Base-by-base conservation (phyloP, 2,113 vertebrate genomes). In the Peucedramus taeniatus region DNA sequence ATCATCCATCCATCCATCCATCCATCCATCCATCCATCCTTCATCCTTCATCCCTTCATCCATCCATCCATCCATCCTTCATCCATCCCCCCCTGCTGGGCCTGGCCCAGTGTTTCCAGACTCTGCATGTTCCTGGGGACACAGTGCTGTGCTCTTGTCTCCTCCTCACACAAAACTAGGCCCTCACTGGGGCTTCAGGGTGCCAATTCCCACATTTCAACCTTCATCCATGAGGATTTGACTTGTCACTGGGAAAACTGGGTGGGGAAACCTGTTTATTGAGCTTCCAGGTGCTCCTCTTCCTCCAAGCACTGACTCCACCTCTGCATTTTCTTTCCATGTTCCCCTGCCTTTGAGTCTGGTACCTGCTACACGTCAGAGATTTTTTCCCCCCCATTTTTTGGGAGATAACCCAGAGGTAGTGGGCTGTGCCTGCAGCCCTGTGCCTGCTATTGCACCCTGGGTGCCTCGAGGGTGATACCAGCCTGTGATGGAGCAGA, bases 101-200 rank as follows among this genome's bases (percentile, higher is more conserved):
- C 51, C 47, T 37, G 18, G 17, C 20, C 33, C 72, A 22, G 11
- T 54, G 49, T 69, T 77, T 37, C 37, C 50, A 77, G 53, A 20
- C 53, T 61, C 54, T 56, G 7, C 24, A 10, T 6, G 6, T 74
- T 13, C 68, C 21, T 53, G 59, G 57, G 63, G 64, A 65, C 37
- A 33, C 19, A 77, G 42, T 63, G 21, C 56, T 3, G 3, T 81
- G 51, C 37, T 68, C 28, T 56, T 3, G 3, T 15, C 42, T 54
- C 16, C 45, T 72, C 39, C 65, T 30, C 7, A 10, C 2, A 11
- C 42, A 64, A 44, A 45, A 15, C 19, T 4, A 31, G 47, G 30
- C 28, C 28, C 45, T 65, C 2, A 0, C n/a, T 2, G 2, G 15
- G 3, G 1, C 44, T 64, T 66, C 0, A 18, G 28, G 9, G 6